These are phyloP conservation scores for Papilio glaucus DNA, from an alignment of 1,140 invertebrate species.

Conservation along the genomic window DNA sequence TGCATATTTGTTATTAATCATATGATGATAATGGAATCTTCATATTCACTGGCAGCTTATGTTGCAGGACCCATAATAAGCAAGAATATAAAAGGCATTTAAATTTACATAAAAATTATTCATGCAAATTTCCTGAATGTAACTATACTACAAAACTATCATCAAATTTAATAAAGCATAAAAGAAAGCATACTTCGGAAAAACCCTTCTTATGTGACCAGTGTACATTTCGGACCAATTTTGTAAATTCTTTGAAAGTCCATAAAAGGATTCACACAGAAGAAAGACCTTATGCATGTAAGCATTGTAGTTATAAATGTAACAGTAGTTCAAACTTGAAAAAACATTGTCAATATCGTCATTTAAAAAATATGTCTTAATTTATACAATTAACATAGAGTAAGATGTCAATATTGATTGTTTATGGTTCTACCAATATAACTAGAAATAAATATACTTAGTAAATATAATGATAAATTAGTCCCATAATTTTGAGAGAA, in stretches of 20 bases:
- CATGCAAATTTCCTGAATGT: conserved; percentile 61
- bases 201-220: conserved; percentile 87
- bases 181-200: conserved; percentile 84
- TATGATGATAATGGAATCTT: conserved; percentile 7
- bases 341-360: conserved; percentile 73
- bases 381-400: neutral
- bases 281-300: conserved; percentile 74
- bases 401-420: conserved; percentile 14
- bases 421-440: neutral
- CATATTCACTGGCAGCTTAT: conserved; percentile 35
- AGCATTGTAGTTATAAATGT: conserved; percentile 74
- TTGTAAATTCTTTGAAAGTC: conserved; percentile 72
- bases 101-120: conserved; percentile 44
- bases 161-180: conserved; percentile 73
- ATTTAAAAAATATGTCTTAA: conserved; percentile 48
- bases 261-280: conserved; percentile 76
- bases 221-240: conserved; percentile 84
- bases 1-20: neutral
- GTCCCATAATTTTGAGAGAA: too few relatives aligned
- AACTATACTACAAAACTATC: conserved; percentile 61
- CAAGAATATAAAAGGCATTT: conserved; percentile 42
- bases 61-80: conserved; percentile 49
- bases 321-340: conserved; percentile 82
- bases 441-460: too few relatives aligned
- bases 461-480: too few relatives aligned